phyloP scores from a whole-genome alignment of 2,888 invertebrate genomes.

The Eutolmus rufibarbis region DNA sequence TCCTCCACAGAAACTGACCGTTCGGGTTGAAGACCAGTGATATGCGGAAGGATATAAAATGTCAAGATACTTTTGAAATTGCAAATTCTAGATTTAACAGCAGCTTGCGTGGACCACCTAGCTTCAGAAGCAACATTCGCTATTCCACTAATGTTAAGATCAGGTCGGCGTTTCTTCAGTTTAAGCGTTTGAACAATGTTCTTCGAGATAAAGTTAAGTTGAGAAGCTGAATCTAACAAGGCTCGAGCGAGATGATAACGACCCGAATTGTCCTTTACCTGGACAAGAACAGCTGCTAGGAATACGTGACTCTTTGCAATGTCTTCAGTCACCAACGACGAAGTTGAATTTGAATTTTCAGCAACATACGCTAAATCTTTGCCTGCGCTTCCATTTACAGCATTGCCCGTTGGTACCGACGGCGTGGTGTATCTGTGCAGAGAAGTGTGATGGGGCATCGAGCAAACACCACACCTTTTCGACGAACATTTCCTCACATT shows the following conservation, averaged over 20 bases:
- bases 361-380: too few relatives aligned
- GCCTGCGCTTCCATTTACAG: too few relatives aligned
- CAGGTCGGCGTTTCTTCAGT: neutral
- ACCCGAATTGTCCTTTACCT: neutral
- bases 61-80: neutral
- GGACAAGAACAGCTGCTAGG: neutral
- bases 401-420: neutral
- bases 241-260: neutral
- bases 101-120: neutral
- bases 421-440: neutral
- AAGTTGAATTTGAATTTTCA: too few relatives aligned
- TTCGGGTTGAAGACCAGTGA: neutral
- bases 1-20: neutral
- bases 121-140: neutral
- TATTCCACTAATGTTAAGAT: neutral
- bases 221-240: neutral
- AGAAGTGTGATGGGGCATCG: neutral
- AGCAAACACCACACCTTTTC: neutral
- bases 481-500: neutral
- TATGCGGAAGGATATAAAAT: neutral
- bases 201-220: slow-evolving; percentile 4
- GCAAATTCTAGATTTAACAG: neutral
- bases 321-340: neutral
- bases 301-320: neutral
- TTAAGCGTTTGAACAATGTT: neutral